Base-by-base conservation (phyloP, 2,888 invertebrate species). In the Acholoe squamosa region DNA sequence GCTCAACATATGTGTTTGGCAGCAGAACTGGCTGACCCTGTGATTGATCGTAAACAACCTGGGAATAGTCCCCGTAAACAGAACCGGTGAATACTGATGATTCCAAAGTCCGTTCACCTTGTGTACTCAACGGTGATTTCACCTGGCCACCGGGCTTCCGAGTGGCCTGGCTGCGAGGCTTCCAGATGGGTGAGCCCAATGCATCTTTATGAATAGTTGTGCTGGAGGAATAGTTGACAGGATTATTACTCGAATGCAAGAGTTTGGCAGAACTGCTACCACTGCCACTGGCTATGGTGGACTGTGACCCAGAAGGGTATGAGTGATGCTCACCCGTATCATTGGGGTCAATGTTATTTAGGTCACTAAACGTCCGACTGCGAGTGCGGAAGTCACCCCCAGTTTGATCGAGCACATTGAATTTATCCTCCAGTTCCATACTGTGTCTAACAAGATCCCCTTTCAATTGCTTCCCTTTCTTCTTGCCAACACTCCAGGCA, bases 181-280 rank as follows among this genome's bases (percentile, higher is more conserved):
- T 99, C 99, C 99, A 99, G 97, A 99, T 98, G 96, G 99, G 99
- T 96, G 99, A 99, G 97, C 98, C 98, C 98, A 97, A 97, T 97
- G 97, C 97, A 16, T 92, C 92, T 43, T 91, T 90, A 54, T 91
- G 91, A 14, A 89, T 80, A 28, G 89, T 84, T 16, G 77, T 90
- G 67, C 92, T 92, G 67, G 98, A 98, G 94, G 98, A 98, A 96
- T 98, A 98, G 96, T 97, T 98, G 94, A 98, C 97, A 91, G 98
- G 98, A 95, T 98, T 98, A 96, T 98, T 98, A 93, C 98, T 98
- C 93, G 98, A 98, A 96, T 98, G 98, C 95, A 98, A 98, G 95
- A 98, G 97, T 94, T 98, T 97, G 91, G 98, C 95, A 7, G 95
- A 95, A 7, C 94, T 94, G 86, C 93, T 93, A 43, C 93, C 94